phyloP scores from a whole-genome alignment of 2,113 vertebrate genomes.

The Hippotragus niger region DNA sequence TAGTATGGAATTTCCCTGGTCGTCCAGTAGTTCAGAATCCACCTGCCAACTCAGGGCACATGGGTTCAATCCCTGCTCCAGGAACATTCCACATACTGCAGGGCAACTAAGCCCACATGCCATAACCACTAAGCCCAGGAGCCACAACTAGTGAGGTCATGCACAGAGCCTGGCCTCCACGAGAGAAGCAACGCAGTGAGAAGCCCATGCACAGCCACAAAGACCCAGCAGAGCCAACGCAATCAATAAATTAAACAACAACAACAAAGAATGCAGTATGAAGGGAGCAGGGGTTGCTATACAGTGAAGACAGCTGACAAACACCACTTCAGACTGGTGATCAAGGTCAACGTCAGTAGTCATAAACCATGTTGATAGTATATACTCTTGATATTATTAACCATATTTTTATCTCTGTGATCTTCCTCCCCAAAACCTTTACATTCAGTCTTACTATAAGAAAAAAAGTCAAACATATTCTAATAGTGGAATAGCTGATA shows the following conservation, averaged over 20 bases:
- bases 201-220: background rate
- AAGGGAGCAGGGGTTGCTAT: background rate
- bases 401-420: background rate
- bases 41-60: background rate
- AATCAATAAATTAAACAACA: background rate
- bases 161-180: background rate
- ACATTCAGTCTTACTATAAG: background rate
- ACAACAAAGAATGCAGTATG: background rate
- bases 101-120: background rate
- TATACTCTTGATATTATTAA: background rate
- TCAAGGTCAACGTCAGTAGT: background rate
- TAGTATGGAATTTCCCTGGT: background rate
- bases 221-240: background rate
- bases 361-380: background rate
- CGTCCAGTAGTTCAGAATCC: background rate
- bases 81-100: background rate
- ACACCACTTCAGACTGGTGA: background rate
- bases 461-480: background rate
- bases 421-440: background rate
- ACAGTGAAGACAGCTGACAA: background rate
- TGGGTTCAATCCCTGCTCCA: background rate
- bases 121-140: background rate
- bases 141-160: background rate
- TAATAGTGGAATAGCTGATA: background rate
- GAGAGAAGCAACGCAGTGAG: background rate